Evolutionary conservation across 2,797 vertebrate genomes (phyloP), one percentile per base, ranked within the genome.

Genomic region (Malacoctenus gilli): DNA sequence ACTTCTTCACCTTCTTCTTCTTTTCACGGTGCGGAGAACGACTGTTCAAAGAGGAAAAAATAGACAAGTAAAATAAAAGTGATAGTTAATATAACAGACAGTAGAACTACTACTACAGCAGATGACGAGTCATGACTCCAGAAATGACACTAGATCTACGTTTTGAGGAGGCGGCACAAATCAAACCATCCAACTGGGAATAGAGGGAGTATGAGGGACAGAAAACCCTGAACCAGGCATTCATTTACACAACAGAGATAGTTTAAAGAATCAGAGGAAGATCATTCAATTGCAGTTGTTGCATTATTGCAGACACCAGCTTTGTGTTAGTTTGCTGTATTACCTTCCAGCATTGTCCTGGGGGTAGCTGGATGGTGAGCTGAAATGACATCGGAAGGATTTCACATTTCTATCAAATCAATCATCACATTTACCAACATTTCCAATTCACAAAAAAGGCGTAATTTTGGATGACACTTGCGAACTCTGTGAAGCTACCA

Each of bases 1-100:
- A 93, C 85, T 96, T 97, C 79, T 94, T 95, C 31, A 95, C 87
- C 91, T 97, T 97, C 92, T 96, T 97, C 90, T 95, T 97, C 90
- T 95, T 95, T 86, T 95, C 94, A 16, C 94, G 94, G 38, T 94
- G 93, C 19, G 95, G 94, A 52, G 94, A 95, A n/a, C 93, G 94
- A 57, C 94, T 94, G 78, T 52, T 39, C 12, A 25, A 31, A 38
- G 22, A 61, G 59, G 7, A 59, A 8, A 63, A 8, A 9, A 8
- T n/a, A n/a, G n/a, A n/a, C 11, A 0, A 11, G 9, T 41, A 35
- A 15, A 31, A 11, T 2, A 46, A 1, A 21, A 30, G 5, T 5
- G 25, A 28, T 6, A 5, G 25, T 3, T 6, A 28, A 5, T 6
- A 28, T 28, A 28, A 28, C 5, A 9, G 25, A 28, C 9, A n/a